Conservation (phyloP, 37 sponge, comb jelly and placozoan genomes). For the Geodia barretti region DNA sequence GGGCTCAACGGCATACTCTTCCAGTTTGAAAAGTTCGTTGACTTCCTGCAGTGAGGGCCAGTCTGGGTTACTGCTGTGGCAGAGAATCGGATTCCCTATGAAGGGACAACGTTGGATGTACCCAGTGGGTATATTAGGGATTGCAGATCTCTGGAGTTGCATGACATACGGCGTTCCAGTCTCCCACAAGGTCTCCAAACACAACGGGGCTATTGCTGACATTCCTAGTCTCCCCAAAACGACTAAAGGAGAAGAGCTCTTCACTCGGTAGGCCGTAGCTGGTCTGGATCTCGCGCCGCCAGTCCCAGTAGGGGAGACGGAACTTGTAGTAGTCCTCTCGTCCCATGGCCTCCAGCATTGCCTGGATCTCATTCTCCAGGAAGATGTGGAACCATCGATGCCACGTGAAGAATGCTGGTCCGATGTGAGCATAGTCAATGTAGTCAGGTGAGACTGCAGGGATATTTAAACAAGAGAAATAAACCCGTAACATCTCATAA, state of each 20-base stretch:
- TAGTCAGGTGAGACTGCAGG: neutral
- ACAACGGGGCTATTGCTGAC: slow-evolving; percentile 30
- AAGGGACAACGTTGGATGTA: slow-evolving; percentile 47
- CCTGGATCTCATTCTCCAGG: slow-evolving; percentile 58
- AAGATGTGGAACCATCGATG: slow-evolving; percentile 34
- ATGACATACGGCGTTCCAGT: slow-evolving; percentile 54
- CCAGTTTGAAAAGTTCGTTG: too few relatives aligned
- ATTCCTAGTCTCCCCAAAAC: slow-evolving; percentile 37
- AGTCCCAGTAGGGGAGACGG: slow-evolving; percentile 55
- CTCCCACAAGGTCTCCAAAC: slow-evolving; percentile 15
- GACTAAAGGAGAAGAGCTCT: slow-evolving; percentile 27
- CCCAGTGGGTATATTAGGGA: slow-evolving; percentile 32
- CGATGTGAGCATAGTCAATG: slow-evolving; percentile 50
- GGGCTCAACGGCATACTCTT: too few relatives aligned
- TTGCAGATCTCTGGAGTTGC: slow-evolving; percentile 29
- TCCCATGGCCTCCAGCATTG: slow-evolving; percentile 25
- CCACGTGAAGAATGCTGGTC: slow-evolving; percentile 50
- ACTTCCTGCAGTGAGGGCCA: slow-evolving; percentile 29
- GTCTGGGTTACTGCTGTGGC: slow-evolving; percentile 43
- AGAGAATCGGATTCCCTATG: slow-evolving; percentile 36
- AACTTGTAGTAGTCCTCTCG: slow-evolving; percentile 34
- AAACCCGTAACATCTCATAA: too few relatives aligned
- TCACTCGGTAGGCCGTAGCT: slow-evolving; percentile 22
- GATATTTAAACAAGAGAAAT: neutral
- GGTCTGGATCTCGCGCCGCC: slow-evolving; percentile 34